These are phyloP conservation scores for Exocentrus adspersus DNA, from an alignment of 2,888 invertebrate genomes.

Conservation along the genomic window DNA sequence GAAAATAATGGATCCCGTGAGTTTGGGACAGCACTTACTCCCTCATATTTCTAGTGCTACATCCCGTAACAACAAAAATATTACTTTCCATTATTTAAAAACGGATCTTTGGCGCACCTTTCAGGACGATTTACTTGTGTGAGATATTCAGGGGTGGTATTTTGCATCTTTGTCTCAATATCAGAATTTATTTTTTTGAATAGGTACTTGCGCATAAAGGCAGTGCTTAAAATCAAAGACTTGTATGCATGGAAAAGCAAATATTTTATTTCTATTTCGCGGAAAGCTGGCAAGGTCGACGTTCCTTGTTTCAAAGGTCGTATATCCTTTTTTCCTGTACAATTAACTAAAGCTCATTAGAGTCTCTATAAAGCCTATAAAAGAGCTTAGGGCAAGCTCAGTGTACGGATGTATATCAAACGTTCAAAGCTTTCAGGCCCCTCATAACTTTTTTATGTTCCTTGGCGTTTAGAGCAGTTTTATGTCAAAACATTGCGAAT, in stretches of 20 bases:
- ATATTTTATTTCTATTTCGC: neutral
- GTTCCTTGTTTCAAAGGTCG: neutral
- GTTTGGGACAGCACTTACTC: slow-evolving; percentile 14
- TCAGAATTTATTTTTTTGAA: neutral
- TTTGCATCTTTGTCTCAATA: neutral
- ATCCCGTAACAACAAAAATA: neutral
- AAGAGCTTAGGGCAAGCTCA: neutral
- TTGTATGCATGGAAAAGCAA: too few species aligned
- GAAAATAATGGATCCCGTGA: slow-evolving; percentile 33
- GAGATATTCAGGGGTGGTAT: neutral
- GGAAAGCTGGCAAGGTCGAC: neutral
- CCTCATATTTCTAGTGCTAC: slow-evolving; percentile 11
- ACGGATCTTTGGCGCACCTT: neutral
- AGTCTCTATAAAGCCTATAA: neutral
- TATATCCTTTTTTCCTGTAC: neutral
- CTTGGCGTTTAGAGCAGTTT: neutral
- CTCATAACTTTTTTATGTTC: neutral
- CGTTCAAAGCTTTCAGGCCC: neutral
- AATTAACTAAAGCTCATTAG: neutral
- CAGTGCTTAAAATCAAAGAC: too few species aligned
- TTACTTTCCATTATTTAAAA: slow-evolving; percentile 8
- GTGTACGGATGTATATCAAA: neutral
- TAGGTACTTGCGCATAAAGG: too few species aligned
- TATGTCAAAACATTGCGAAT: neutral
- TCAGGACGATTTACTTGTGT: neutral